Conservation (phyloP, 2,888 invertebrate genomes). For the Gastrophysa polygoni region DNA sequence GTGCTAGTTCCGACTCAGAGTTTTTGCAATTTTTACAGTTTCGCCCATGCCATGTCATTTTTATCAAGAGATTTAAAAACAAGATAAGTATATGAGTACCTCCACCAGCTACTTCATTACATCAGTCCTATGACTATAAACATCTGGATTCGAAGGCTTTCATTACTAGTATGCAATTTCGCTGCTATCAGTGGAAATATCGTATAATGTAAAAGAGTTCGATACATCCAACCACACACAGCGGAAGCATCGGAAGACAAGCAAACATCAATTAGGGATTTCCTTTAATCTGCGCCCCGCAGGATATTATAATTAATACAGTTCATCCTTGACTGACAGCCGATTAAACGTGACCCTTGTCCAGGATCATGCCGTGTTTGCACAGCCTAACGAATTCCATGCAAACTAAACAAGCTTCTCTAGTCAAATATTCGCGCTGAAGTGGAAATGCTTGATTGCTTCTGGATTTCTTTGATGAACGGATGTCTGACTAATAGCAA, state of each 20-base stretch:
- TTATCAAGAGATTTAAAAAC: no score
- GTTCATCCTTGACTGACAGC: constrained; percentile 44
- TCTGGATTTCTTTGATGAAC: constrained; percentile 35
- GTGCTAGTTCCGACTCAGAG: no score
- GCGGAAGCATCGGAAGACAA: constrained; percentile 16
- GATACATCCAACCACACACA: neutral
- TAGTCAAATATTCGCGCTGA: constrained; percentile 32
- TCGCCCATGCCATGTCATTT: no score
- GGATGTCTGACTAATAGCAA: constrained; percentile 2
- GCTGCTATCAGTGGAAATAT: no score
- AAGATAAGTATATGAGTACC: no score
- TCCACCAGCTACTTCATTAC: no score
- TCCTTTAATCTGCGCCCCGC: constrained; percentile 37
- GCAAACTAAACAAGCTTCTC: constrained; percentile 41
- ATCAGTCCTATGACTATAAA: no score
- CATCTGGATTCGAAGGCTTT: no score
- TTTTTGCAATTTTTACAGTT: no score
- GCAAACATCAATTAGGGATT: constrained; percentile 39
- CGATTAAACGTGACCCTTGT: constrained; percentile 43
- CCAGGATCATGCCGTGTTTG: constrained; percentile 42
- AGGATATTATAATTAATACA: constrained; percentile 37
- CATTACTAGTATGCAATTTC: no score
- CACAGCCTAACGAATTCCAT: constrained; percentile 43
- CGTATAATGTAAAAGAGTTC: neutral
- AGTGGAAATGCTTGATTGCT: constrained; percentile 24